Evolutionary conservation across 2,888 invertebrate species (phyloP).

Genomic region (Sarcophaga rosellei): DNA sequence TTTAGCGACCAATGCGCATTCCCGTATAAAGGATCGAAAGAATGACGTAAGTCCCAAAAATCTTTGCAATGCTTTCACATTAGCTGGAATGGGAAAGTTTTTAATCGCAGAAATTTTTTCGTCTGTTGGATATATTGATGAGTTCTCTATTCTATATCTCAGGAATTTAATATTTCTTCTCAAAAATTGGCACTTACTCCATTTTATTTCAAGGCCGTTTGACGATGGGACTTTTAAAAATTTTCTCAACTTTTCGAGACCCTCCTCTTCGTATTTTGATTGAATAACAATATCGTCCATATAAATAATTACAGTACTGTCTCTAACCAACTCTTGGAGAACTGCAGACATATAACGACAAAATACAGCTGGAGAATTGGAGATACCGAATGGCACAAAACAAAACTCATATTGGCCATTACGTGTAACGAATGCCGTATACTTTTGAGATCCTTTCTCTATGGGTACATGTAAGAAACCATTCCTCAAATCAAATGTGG

Average conservation of each 20-base stretch:
- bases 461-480: no score
- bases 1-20: conserved; percentile 47
- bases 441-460: no score
- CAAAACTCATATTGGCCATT: conserved; percentile 67
- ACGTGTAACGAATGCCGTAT: no score
- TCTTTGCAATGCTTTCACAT: conserved; percentile 49
- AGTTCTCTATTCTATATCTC: no score
- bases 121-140: no score
- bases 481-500: no score
- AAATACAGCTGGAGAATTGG: conserved; percentile 67
- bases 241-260: not conserved
- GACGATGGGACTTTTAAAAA: conserved; percentile 23
- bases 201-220: no score
- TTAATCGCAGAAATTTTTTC: no score
- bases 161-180: no score
- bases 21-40: conserved; percentile 56
- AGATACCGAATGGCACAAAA: conserved; percentile 69
- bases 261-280: conserved; percentile 53
- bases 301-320: conserved; percentile 48
- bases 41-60: conserved; percentile 67
- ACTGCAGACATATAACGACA: conserved; percentile 31
- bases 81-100: conserved; percentile 50
- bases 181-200: no score
- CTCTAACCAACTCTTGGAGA: conserved; percentile 40
- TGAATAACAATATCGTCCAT: conserved; percentile 68